phyloP scores from a whole-genome alignment of 2,888 invertebrate species.

The Electrophaes corylata region DNA sequence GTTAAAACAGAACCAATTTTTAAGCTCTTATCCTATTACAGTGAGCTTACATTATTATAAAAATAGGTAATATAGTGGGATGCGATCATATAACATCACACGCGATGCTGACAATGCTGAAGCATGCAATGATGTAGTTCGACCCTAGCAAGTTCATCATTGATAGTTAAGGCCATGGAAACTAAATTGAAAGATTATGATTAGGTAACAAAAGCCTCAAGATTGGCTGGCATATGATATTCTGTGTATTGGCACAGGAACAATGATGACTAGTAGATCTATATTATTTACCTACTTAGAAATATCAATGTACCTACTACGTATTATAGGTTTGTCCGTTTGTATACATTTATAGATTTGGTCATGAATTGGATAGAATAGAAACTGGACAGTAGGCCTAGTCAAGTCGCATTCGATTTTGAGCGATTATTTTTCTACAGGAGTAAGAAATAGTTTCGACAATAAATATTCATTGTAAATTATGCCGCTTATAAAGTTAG shows the following conservation, averaged over 20 bases:
- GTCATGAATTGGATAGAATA: neutral
- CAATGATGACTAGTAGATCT: neutral
- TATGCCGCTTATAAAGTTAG: no score
- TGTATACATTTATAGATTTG: neutral
- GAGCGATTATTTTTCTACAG: no score
- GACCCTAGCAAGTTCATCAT: neutral
- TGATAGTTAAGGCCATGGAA: neutral
- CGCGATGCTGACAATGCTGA: no score
- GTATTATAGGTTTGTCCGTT: neutral
- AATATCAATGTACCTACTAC: neutral
- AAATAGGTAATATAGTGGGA: neutral
- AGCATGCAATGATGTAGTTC: neutral
- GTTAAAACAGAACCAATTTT: neutral
- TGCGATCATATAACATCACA: neutral
- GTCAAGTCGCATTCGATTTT: no score
- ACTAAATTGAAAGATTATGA: neutral
- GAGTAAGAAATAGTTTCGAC: no score
- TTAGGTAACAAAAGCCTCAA: constrained; percentile 1
- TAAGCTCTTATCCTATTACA: neutral
- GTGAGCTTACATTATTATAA: neutral
- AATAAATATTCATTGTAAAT: no score
- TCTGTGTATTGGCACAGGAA: neutral
- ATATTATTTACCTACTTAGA: neutral
- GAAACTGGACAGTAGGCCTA: neutral
- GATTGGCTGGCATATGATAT: neutral